Conservation (phyloP, 2,113 vertebrate species). For the Chaetura pelagica region DNA sequence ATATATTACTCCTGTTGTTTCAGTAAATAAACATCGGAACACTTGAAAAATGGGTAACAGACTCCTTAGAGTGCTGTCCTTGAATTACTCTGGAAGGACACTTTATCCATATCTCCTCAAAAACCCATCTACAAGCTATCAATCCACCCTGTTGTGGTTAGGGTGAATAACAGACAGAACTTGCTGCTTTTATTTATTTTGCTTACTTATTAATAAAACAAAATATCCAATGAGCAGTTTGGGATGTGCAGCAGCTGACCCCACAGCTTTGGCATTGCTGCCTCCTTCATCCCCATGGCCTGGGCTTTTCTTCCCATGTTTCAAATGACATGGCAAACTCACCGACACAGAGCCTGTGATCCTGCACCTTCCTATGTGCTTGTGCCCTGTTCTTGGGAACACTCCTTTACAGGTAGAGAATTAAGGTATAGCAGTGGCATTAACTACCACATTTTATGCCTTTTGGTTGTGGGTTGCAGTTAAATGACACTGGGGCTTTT, state of each 20-base stretch:
- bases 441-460: background rate
- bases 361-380: background rate
- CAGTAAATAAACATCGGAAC: conserved; percentile 60
- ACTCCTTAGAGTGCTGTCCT: conserved; percentile 40
- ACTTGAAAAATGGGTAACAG: conserved; percentile 57
- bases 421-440: background rate
- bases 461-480: background rate
- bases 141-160: background rate
- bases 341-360: background rate
- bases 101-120: conserved; percentile 25
- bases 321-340: background rate
- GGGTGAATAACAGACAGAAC: background rate
- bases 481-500: background rate
- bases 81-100: conserved; percentile 52
- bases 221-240: background rate
- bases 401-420: background rate
- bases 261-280: rapidly evolving
- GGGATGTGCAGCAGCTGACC: background rate
- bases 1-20: conserved; percentile 59
- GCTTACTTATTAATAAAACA: conserved; percentile 1
- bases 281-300: rapidly evolving
- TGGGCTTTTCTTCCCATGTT: background rate
- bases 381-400: background rate
- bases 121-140: background rate
- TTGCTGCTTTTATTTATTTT: conserved; percentile 22